These are phyloP conservation scores for Tauraco erythrolophus DNA, from an alignment of 2,113 vertebrate genomes.

Conservation along the genomic window DNA sequence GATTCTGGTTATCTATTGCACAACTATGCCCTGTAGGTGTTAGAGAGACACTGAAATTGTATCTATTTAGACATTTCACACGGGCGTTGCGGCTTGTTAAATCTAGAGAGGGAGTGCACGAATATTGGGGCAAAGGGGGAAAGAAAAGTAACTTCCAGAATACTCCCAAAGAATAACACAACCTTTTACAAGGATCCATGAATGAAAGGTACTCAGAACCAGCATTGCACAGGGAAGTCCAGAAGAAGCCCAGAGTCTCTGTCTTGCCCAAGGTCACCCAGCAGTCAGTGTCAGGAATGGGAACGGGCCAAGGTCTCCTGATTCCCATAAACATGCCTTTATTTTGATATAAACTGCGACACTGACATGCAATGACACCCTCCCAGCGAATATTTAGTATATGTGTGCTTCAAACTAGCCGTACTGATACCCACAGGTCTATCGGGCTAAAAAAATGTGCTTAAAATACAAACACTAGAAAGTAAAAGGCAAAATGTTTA, in stretches of 20 bases:
- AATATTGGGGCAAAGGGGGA: not conserved
- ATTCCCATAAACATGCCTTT: not conserved
- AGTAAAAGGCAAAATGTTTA: not conserved
- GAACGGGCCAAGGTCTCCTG: not conserved
- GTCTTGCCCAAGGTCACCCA: not conserved
- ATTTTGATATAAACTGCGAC: not conserved
- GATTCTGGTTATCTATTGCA: not conserved
- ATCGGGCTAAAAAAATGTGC: not conserved
- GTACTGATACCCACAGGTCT: not conserved
- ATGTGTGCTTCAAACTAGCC: rapidly evolving
- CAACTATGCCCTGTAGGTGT: too few relatives aligned
- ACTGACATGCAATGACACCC: not conserved
- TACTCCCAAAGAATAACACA: not conserved
- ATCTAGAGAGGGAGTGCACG: not conserved
- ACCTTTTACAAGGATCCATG: not conserved
- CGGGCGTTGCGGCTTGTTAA: not conserved
- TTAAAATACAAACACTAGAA: not conserved
- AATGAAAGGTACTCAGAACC: not conserved
- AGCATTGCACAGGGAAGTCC: not conserved
- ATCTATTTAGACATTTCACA: not conserved
- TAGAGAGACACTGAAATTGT: not conserved
- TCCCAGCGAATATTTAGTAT: not conserved
- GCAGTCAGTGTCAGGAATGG: not conserved
- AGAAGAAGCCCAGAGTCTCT: not conserved
- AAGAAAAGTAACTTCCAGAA: not conserved